A percentile compares a stretch with the other conserved stretches of the same genome.
These are phyloP conservation scores for Chloropsis hardwickii DNA, from an alignment of 2,113 vertebrate genomes.

Conservation along the genomic window DNA sequence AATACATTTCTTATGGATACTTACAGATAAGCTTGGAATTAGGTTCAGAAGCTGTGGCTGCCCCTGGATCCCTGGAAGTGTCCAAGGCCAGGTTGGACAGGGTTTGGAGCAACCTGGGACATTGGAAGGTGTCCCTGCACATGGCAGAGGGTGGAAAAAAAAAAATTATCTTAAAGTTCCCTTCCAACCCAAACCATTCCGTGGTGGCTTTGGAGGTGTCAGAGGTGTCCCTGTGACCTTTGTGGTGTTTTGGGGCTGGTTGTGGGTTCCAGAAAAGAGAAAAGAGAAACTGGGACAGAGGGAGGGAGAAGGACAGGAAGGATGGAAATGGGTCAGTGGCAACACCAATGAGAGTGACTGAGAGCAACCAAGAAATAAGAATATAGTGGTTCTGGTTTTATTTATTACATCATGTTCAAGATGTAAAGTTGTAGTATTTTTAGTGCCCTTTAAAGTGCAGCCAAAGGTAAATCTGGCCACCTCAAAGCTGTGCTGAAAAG, in stretches of 20 bases:
- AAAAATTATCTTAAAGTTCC: no score
- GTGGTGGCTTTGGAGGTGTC: neutral
- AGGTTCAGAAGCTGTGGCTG: neutral
- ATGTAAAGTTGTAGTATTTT: neutral
- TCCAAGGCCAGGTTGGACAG: neutral
- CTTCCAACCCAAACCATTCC: neutral
- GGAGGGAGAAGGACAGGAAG: neutral
- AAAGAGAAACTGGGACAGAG: neutral
- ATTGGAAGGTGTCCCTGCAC: neutral
- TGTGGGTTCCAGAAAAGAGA: neutral
- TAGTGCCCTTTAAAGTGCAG: neutral
- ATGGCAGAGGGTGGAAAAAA: neutral
- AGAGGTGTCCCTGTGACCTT: no score
- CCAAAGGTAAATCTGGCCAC: neutral
- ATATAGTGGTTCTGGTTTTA: neutral
- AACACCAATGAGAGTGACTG: neutral
- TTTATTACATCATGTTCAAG: neutral
- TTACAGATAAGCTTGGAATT: neutral
- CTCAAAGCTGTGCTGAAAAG: neutral
- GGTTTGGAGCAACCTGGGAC: neutral
- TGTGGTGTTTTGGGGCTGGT: fast-evolving
- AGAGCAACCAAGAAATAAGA: neutral
- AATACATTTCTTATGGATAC: fast-evolving
- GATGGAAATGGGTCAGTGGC: neutral
- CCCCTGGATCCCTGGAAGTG: neutral